Percentiles rank a stretch among this genome's conserved stretches.
Conservation (phyloP, 1,140 invertebrate genomes). For the Adoxophyes honmai region DNA sequence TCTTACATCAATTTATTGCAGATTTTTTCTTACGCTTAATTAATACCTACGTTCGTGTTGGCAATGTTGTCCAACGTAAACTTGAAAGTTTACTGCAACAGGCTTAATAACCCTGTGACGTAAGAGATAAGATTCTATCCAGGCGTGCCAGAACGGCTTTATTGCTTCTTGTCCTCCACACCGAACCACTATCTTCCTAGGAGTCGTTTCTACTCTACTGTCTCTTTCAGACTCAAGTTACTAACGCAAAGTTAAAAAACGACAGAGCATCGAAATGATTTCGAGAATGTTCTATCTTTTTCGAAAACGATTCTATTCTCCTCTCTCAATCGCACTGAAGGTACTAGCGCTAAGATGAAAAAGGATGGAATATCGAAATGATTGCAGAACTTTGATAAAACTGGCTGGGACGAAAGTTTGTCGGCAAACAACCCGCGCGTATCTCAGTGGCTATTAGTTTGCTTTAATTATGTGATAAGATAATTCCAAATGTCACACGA, state of each 20-base stretch:
- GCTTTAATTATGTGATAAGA: neutral
- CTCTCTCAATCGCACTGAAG: neutral
- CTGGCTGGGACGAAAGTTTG: neutral
- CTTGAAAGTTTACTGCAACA: neutral
- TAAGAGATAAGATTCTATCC: constrained; percentile 1
- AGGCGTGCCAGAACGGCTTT: neutral
- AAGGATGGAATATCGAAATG: neutral
- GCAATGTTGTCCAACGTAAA: neutral
- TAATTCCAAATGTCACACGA: neutral
- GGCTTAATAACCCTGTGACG: neutral
- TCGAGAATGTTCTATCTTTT: neutral
- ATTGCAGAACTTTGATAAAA: neutral
- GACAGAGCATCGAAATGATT: neutral
- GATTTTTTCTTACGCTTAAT: no score
- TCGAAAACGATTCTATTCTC: neutral
- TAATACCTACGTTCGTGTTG: no score
- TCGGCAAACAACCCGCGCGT: neutral
- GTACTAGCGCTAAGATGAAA: neutral
- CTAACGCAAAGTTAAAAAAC: neutral
- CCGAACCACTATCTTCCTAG: neutral
- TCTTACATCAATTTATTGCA: no score
- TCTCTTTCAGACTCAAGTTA: neutral
- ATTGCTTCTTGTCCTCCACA: neutral
- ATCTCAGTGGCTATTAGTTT: neutral
- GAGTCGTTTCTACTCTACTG: neutral